Conservation (phyloP, 2,888 invertebrate species). For the Bombyx huttoni region DNA sequence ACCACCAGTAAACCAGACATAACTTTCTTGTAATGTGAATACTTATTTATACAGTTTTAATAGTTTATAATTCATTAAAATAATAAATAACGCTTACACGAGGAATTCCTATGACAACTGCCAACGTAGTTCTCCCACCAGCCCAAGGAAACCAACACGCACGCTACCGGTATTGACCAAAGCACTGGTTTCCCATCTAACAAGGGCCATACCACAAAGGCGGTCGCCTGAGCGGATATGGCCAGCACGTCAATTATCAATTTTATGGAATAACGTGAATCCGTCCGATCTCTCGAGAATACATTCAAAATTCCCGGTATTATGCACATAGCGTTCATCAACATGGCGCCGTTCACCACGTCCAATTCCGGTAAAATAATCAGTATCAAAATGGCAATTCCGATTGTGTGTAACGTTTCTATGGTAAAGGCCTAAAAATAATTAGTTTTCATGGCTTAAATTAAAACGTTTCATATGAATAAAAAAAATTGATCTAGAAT, state of each 20-base stretch:
- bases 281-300: slow-evolving; percentile 43
- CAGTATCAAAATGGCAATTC: slow-evolving; percentile 82
- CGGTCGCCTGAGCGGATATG: slow-evolving; percentile 75
- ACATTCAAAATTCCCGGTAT: slow-evolving; percentile 84
- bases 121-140: slow-evolving; percentile 90
- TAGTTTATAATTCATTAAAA: not conserved
- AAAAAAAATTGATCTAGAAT: no score
- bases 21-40: not conserved
- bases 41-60: not conserved
- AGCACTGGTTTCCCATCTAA: slow-evolving; percentile 55
- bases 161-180: slow-evolving; percentile 76
- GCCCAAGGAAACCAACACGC: slow-evolving; percentile 79
- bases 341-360: slow-evolving; percentile 85
- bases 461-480: no score
- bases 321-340: slow-evolving; percentile 87
- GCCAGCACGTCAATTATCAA: slow-evolving; percentile 73
- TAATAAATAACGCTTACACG: not conserved
- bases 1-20: no score
- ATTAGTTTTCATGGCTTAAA: not conserved
- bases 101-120: slow-evolving; percentile 22
- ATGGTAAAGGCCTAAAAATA: slow-evolving; percentile 73
- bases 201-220: slow-evolving; percentile 79
- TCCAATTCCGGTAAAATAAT: slow-evolving; percentile 85
- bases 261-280: slow-evolving; percentile 41
- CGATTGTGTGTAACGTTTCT: slow-evolving; percentile 85